phyloP scores from a whole-genome alignment of 2,888 invertebrate species.

The Metallyticus violacea region DNA sequence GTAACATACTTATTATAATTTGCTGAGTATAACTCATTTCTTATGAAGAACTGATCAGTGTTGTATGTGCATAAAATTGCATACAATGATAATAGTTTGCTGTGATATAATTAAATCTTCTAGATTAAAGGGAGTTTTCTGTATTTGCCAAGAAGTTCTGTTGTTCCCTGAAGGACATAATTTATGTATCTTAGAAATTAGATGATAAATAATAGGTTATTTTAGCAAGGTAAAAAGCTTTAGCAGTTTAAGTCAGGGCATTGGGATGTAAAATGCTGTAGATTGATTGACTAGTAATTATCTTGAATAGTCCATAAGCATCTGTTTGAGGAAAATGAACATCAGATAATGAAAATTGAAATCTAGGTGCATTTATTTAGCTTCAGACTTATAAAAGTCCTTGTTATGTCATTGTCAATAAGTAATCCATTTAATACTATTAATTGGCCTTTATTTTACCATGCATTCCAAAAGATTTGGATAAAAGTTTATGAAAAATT shows the following conservation, averaged over 20 bases:
- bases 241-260: not conserved
- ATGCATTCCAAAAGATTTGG: too few relatives aligned
- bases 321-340: too few relatives aligned
- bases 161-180: not conserved
- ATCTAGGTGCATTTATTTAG: too few relatives aligned
- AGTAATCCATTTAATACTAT: too few relatives aligned
- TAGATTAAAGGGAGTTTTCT: not conserved
- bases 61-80: not conserved
- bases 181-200: not conserved
- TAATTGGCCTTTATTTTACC: too few relatives aligned
- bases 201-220: too few relatives aligned
- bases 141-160: not conserved
- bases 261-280: not conserved
- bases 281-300: not conserved
- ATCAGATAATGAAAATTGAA: too few relatives aligned
- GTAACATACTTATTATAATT: not conserved
- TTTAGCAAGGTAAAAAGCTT: not conserved
- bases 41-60: not conserved
- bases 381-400: too few relatives aligned
- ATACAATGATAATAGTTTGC: conserved; percentile 7
- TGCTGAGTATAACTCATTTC: not conserved
- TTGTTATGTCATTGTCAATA: too few relatives aligned
- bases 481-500: too few relatives aligned
- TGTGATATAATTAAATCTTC: not conserved
- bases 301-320: too few relatives aligned